A percentile compares a stretch with the other conserved stretches of the same genome.
phyloP scores from a whole-genome alignment of 1,140 invertebrate species.

The Sinonovacula constricta region DNA sequence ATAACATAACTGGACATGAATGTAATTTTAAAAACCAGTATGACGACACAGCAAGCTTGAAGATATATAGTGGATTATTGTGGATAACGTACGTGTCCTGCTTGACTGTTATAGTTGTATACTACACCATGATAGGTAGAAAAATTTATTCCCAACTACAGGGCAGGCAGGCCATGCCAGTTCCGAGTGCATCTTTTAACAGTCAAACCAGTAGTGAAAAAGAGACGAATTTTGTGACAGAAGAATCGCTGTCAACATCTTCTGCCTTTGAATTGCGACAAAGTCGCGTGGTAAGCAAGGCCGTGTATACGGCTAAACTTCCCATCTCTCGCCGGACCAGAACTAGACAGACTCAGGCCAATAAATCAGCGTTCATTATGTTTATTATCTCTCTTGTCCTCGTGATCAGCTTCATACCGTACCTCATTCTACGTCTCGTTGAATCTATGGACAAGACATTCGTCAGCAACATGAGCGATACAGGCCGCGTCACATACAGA shows the following conservation, averaged over 20 bases:
- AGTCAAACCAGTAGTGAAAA: neutral
- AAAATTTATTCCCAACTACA: slow-evolving; percentile 45
- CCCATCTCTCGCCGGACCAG: too few relatives aligned
- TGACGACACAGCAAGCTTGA: slow-evolving; percentile 37
- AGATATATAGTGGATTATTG: slow-evolving; percentile 56
- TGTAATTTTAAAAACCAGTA: slow-evolving; percentile 62
- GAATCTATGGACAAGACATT: slow-evolving; percentile 43
- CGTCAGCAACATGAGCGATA: slow-evolving; percentile 34
- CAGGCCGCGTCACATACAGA: slow-evolving; percentile 35
- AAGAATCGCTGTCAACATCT: neutral
- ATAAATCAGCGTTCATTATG: slow-evolving; percentile 59
- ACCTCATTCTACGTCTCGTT: slow-evolving; percentile 49
- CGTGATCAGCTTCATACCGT: slow-evolving; percentile 61
- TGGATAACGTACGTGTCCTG: slow-evolving; percentile 55
- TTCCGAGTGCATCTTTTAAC: neutral
- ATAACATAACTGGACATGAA: slow-evolving; percentile 56
- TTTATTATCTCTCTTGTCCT: slow-evolving; percentile 61
- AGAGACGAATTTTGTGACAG: too few relatives aligned
- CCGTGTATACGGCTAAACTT: neutral
- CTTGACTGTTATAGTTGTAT: slow-evolving; percentile 44
- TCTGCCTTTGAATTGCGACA: neutral
- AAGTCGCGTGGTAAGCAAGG: neutral
- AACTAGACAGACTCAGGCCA: slow-evolving; percentile 47
- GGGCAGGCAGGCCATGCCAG: neutral
- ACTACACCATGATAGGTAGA: slow-evolving; percentile 62